Evolutionary conservation across 2,888 invertebrate genomes (phyloP).

Genomic region (Napeogenes inachia): DNA sequence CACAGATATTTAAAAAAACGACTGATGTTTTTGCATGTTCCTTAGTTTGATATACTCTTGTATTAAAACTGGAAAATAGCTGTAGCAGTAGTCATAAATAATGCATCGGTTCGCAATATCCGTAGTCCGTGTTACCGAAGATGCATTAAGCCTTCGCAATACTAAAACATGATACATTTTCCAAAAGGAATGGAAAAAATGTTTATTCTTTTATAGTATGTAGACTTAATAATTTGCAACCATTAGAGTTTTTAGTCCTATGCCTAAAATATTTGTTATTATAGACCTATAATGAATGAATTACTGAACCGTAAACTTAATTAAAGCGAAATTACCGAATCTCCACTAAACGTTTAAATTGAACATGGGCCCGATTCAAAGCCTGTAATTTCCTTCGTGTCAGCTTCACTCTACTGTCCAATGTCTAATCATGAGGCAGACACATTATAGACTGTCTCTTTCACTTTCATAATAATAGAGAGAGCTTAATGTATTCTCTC

Average conservation of each 20-base stretch:
- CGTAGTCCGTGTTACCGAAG: constrained; percentile 11
- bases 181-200: no score
- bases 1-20: neutral
- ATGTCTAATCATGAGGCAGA: constrained; percentile 21
- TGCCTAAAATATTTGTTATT: no score
- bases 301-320: neutral
- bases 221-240: no score
- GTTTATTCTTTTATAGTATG: no score
- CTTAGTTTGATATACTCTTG: neutral
- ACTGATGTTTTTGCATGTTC: neutral
- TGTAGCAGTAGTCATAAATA: constrained; percentile 10
- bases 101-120: constrained; percentile 16
- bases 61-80: constrained; percentile 1
- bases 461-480: constrained; percentile 21
- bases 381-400: constrained; percentile 31
- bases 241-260: no score
- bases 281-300: no score
- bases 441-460: constrained; percentile 19
- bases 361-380: constrained; percentile 23
- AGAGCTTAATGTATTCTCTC: constrained; percentile 14
- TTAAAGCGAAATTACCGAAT: neutral
- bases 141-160: neutral
- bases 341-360: constrained; percentile 4
- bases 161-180: no score
- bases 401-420: constrained; percentile 24